Percentiles rank a stretch among this genome's conserved stretches.
phyloP scores from a whole-genome alignment of 2,113 vertebrate genomes.

The Colaptes auratus region DNA sequence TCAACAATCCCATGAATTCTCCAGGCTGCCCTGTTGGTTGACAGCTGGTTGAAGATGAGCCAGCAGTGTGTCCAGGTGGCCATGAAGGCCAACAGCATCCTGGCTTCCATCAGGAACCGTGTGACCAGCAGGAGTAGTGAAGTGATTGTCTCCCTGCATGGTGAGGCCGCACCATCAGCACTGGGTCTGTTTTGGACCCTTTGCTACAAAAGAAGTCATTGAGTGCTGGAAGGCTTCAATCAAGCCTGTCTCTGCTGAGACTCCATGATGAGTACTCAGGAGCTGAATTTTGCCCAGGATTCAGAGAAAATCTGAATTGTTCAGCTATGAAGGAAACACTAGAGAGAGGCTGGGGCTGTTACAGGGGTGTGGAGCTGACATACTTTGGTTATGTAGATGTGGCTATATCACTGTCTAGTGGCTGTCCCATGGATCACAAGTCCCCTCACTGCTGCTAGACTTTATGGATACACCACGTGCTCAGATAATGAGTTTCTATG shows the following conservation, averaged over 20 bases:
- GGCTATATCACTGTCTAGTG: conserved; percentile 67
- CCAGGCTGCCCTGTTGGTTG: no score
- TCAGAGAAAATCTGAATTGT: not conserved
- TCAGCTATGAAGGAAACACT: not conserved
- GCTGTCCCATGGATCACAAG: conserved; percentile 40
- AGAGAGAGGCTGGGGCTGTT: not conserved
- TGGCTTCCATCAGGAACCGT: no score
- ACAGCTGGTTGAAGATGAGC: no score
- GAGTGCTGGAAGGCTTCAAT: not conserved
- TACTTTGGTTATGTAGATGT: conserved; percentile 8
- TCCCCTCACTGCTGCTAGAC: not conserved
- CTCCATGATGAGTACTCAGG: not conserved
- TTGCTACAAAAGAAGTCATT: no score
- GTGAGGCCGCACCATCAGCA: no score
- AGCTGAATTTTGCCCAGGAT: not conserved
- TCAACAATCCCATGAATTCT: no score
- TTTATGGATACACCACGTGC: conserved; percentile 33
- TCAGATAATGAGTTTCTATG: not conserved
- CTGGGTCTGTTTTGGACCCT: no score
- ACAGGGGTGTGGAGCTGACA: not conserved
- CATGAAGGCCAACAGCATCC: no score
- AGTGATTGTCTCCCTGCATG: no score
- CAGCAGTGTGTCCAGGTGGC: no score
- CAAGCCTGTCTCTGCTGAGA: not conserved
- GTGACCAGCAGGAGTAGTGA: no score